phyloP scores from a whole-genome alignment of 2,888 invertebrate genomes.

The Teleiodes luculella region DNA sequence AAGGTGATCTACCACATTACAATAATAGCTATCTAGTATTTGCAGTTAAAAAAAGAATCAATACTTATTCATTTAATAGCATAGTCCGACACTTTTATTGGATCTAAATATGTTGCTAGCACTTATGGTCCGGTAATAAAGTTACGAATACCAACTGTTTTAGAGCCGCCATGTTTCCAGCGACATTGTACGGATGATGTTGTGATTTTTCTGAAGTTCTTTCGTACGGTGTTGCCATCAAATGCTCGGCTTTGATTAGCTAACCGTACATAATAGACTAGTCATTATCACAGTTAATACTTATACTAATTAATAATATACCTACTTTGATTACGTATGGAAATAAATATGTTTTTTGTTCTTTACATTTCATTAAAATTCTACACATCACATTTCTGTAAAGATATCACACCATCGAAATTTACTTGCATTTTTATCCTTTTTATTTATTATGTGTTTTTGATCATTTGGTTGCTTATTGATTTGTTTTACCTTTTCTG shows the following conservation, averaged over 20 bases:
- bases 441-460: conserved; percentile 38
- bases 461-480: conserved; percentile 32
- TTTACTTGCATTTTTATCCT: conserved; percentile 63
- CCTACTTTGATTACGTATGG: conserved; percentile 13
- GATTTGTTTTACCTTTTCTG: conserved; percentile 19
- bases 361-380: conserved; percentile 25
- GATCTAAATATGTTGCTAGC: conserved; percentile 2
- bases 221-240: conserved; percentile 34
- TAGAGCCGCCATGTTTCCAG: conserved; percentile 37
- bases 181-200: conserved; percentile 32
- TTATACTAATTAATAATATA: conserved; percentile 25
- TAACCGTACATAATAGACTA: conserved; percentile 34
- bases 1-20: too few relatives aligned
- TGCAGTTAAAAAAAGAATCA: too few relatives aligned
- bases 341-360: conserved; percentile 22
- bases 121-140: background rate
- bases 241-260: conserved; percentile 39
- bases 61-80: too few relatives aligned
- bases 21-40: too few relatives aligned
- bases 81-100: background rate
- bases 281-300: conserved; percentile 21
- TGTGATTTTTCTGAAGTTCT: background rate
- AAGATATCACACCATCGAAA: conserved; percentile 76
- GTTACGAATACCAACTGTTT: conserved; percentile 22
- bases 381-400: conserved; percentile 48